phyloP scores from a whole-genome alignment of 2,888 invertebrate genomes.

The Cephalotes varians region DNA sequence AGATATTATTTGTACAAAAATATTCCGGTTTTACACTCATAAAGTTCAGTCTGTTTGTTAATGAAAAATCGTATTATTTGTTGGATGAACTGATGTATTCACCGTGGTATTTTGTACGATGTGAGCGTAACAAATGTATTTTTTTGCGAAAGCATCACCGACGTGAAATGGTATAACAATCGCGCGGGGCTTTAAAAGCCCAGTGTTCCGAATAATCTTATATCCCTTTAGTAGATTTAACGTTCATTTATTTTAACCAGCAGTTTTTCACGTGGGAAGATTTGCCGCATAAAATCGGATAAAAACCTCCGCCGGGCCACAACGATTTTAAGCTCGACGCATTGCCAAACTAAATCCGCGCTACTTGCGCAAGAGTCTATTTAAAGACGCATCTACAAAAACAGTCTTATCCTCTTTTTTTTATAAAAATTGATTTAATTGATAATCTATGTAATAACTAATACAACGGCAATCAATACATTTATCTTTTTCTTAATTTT shows the following conservation, averaged over 20 bases:
- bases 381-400: slow-evolving; percentile 3
- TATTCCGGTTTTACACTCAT: slow-evolving; percentile 15
- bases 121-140: slow-evolving; percentile 19
- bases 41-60: not conserved
- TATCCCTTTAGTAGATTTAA: slow-evolving; percentile 43
- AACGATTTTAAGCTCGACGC: slow-evolving; percentile 38
- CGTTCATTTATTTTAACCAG: slow-evolving; percentile 41
- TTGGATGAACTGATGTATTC: slow-evolving; percentile 4
- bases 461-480: not conserved
- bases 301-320: slow-evolving; percentile 31
- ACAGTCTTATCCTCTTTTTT: not conserved
- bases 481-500: not conserved
- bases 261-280: slow-evolving; percentile 42
- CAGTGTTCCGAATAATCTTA: slow-evolving; percentile 21
- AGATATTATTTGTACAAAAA: not conserved
- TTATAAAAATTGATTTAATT: not conserved
- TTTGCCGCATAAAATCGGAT: slow-evolving; percentile 38
- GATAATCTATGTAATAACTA: not conserved
- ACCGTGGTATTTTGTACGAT: not conserved
- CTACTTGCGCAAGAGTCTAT: not conserved
- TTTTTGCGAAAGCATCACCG: slow-evolving; percentile 16
- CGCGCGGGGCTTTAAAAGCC: slow-evolving; percentile 20
- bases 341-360: slow-evolving; percentile 28
- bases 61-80: slow-evolving; percentile 35
- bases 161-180: slow-evolving; percentile 30